Conservation (phyloP, 2,113 vertebrate genomes). For the Callorhinus ursinus region DNA sequence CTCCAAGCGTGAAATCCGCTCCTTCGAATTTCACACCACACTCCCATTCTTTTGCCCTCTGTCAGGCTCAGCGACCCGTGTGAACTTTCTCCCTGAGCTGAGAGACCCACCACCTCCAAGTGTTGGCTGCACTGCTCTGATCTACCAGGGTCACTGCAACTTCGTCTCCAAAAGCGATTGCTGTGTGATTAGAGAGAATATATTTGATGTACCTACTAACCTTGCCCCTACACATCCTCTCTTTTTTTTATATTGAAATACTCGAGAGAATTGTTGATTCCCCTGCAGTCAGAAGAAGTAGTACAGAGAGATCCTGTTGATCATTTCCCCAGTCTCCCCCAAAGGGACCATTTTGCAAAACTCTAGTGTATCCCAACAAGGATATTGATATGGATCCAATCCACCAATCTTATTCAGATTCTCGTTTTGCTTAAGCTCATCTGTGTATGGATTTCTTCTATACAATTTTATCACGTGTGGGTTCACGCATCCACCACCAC, state of each 20-base stretch:
- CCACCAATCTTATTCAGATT: not conserved
- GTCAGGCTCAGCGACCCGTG: slow-evolving; percentile 37
- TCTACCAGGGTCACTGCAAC: not conserved
- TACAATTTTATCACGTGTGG: not conserved
- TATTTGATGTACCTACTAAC: not conserved
- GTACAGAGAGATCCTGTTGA: not conserved
- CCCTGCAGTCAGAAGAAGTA: slow-evolving; percentile 8
- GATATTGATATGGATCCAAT: not conserved
- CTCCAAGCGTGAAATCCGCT: slow-evolving; percentile 41
- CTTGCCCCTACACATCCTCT: not conserved
- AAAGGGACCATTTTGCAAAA: slow-evolving; percentile 26
- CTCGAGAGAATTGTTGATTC: not conserved
- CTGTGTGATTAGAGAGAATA: not conserved
- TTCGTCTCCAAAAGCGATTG: not conserved
- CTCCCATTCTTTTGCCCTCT: slow-evolving; percentile 38
- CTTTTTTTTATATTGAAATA: not conserved
- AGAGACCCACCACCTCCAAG: not conserved
- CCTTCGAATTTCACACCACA: slow-evolving; percentile 61
- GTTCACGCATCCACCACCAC: not conserved
- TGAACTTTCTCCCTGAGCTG: not conserved
- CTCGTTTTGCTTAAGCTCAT: not conserved
- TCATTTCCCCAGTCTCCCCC: not conserved
- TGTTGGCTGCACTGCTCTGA: not conserved
- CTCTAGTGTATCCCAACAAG: not conserved
- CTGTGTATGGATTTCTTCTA: not conserved